Evolutionary conservation across 1,140 invertebrate species (phyloP).

Genomic region (Eumeta japonica): DNA sequence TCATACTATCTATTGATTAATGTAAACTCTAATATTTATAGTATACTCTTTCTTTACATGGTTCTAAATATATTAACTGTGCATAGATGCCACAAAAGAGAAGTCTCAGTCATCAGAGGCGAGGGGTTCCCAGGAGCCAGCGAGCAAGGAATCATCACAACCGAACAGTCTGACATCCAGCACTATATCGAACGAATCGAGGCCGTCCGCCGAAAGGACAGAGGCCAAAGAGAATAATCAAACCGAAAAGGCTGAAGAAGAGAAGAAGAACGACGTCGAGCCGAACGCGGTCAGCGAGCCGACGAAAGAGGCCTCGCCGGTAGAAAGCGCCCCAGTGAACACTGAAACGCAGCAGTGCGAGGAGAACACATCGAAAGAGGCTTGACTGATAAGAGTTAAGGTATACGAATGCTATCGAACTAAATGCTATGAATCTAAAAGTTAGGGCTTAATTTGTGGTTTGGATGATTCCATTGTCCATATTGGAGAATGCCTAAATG

Average conservation of each 20-base stretch:
- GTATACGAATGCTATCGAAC: constrained; percentile 23
- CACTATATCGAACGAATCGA: constrained; percentile 44
- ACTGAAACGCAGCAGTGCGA: constrained; percentile 2
- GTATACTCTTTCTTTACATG: too few species aligned
- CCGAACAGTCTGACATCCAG: constrained; percentile 46
- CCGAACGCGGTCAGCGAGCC: neutral
- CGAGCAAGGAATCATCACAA: constrained; percentile 41
- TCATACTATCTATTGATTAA: too few species aligned
- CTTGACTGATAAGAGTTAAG: constrained; percentile 37
- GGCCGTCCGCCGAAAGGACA: constrained; percentile 18
- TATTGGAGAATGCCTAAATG: too few species aligned
- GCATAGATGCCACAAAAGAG: constrained; percentile 25
- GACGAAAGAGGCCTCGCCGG: neutral
- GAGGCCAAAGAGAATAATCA: neutral
- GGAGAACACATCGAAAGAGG: constrained; percentile 29
- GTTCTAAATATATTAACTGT: neutral
- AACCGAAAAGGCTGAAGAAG: constrained; percentile 13
- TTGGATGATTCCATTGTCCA: too few species aligned
- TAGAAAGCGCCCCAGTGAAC: neutral
- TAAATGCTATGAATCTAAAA: constrained; percentile 11
- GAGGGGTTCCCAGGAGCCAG: constrained; percentile 39
- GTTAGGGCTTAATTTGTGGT: neutral
- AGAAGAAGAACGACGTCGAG: constrained; percentile 15
- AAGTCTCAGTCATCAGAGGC: constrained; percentile 30
- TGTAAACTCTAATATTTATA: too few species aligned